Conservation (phyloP, 2,113 vertebrate species). For the Phocoena phocoena region DNA sequence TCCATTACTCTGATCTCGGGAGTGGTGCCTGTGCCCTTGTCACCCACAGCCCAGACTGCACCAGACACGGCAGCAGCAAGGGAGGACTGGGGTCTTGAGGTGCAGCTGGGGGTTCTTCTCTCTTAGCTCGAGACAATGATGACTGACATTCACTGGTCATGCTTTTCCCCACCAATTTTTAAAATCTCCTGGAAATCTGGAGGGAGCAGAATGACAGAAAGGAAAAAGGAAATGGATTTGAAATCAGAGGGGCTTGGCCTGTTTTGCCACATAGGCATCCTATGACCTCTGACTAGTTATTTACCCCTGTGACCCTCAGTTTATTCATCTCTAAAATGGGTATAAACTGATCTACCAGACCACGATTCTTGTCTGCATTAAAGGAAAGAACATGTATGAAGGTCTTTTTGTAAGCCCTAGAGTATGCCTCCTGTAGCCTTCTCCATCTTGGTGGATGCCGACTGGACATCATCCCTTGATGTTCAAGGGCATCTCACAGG, state of each 20-base stretch:
- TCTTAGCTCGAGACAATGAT: too few species aligned
- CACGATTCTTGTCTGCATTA: accelerated
- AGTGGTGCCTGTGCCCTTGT: too few species aligned
- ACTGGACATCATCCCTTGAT: not conserved
- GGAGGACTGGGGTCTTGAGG: not conserved
- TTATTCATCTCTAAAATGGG: constrained; percentile 11
- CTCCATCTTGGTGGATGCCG: not conserved
- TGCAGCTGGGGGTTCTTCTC: not conserved
- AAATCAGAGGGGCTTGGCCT: not conserved
- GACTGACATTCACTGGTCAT: not conserved
- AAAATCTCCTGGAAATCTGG: not conserved
- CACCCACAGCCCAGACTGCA: too few species aligned
- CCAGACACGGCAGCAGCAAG: too few species aligned
- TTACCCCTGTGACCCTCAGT: not conserved
- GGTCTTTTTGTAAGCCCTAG: not conserved
- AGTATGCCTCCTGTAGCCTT: not conserved
- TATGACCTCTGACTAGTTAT: not conserved
- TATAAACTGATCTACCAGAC: not conserved
- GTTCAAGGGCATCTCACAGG: not conserved
- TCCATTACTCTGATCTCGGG: not conserved
- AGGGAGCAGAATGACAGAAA: not conserved
- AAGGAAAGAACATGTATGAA: not conserved
- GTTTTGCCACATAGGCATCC: not conserved
- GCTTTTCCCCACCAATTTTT: not conserved
- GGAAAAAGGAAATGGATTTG: not conserved